These are phyloP conservation scores for Sycobia sp. DNA, from an alignment of 1,140 invertebrate genomes.

Conservation along the genomic window DNA sequence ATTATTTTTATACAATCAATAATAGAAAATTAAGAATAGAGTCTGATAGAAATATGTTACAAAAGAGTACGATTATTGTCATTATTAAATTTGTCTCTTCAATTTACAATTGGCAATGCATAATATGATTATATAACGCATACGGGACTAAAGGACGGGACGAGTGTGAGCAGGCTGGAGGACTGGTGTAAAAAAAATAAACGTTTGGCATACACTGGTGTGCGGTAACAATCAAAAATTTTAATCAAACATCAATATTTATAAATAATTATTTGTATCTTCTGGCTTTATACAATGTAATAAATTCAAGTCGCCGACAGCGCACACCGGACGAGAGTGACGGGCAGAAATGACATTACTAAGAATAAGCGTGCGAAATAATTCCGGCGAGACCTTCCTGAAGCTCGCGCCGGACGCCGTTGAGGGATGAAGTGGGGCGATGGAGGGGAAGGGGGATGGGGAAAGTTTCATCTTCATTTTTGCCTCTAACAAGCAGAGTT, in stretches of 20 bases:
- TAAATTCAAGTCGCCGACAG: constrained; percentile 38
- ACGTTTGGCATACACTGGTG: constrained; percentile 36
- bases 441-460: too few species aligned
- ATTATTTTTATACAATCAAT: too few species aligned
- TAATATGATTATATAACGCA: too few species aligned
- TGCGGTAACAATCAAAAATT: constrained; percentile 55
- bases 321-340: constrained; percentile 32
- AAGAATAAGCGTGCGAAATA: constrained; percentile 12
- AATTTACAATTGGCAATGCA: too few species aligned
- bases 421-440: too few species aligned
- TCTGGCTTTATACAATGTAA: constrained; percentile 52
- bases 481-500: not conserved
- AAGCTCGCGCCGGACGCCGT: constrained; percentile 13
- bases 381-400: constrained; percentile 10
- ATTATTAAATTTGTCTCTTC: too few species aligned
- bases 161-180: too few species aligned
- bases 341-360: constrained; percentile 15
- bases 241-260: constrained; percentile 56
- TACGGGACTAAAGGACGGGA: too few species aligned
- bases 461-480: not conserved
- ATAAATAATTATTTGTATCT: constrained; percentile 52
- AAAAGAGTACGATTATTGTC: constrained; percentile 3
- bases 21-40: too few species aligned
- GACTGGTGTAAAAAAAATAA: constrained; percentile 26
- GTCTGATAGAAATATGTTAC: too few species aligned